Base-by-base conservation (phyloP, 1,140 invertebrate species). In the Ceratina japonica region DNA sequence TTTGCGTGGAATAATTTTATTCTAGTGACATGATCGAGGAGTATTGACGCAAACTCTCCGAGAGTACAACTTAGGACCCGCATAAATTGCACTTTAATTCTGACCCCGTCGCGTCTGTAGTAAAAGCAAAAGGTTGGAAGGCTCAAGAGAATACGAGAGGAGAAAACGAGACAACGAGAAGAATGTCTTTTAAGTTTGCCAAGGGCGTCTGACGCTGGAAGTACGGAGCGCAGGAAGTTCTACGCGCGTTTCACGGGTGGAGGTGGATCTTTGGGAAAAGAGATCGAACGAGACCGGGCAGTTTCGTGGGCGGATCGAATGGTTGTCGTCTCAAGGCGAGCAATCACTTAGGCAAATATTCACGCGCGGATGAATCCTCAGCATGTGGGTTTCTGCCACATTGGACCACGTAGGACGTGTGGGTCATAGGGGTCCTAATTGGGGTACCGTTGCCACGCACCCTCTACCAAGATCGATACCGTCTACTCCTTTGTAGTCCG, bases 281-380 rank as follows among this genome's bases (percentile, higher is more conserved):
- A 75, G 37, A 56, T 56, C 49, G 59, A 79, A 82, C 72, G 80
- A 59, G 80, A 59, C 24, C 27, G 82, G 75, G 18, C 79, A 74
- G 82, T 79, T 59, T 56, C 69, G 54, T 54, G 77, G 76, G 58
- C 65, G 73, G 66, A 82, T 86, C 56, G 84, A 51, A 83, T 44
- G 58, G 75, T 66, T 81, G 78, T 74, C 86, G 87, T 88, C 87
- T 91, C 87, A 85, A 90, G 88, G 84, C 88, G 88, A 90, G 90
- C 90, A 91, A 92, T 92, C 90, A 91, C 90, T 91, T 91, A 88
- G 86, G 89, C 89, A 92, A 91, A 92, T 91, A 91, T 91, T 91
- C 89, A 91, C 88, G 83, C 91, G 80, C 83, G 86, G 83, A 85
- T 88, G 86, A 88, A 89, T 80, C 83, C 90, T 88, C 82, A 86